Base-by-base conservation (phyloP, 2,797 vertebrate genomes). In the Percopsis omiscomaycus region DNA sequence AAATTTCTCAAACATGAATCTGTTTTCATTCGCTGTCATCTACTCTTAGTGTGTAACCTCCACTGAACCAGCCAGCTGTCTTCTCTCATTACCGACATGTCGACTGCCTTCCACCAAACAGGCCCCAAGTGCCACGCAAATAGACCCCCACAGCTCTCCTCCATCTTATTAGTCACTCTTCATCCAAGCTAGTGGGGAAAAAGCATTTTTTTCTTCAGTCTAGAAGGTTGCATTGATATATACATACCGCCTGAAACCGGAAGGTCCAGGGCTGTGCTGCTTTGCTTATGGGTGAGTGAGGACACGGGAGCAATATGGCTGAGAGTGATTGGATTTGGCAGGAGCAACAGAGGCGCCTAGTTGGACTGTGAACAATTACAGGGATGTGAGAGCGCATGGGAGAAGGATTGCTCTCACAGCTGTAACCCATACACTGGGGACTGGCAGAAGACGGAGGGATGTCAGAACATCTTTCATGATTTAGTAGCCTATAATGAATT, bases 11-110 rank as follows among this genome's bases (percentile, higher is more conserved):
- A 12, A n/a, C 47, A 5, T 6, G 5, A 48, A n/a, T 13, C 47
- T 76, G 68, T 76, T 81, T 86, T 75, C 75, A 60, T 66, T 75
- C 30, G 1, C 73, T 82, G 80, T 85, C 86, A 84, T 86, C 78
- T 75, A 74, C 59, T 55, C 74, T 84, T 81, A 80, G 79, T 77
- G 64, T 78, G 84, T 89, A 81, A 87, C 87, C 88, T 85, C 84
- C 59, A 14, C 71, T 88, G 87, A 91, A 89, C 85, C 90, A 80
- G 86, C 83, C 84, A 79, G 80, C 88, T 92, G 91, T 91, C 91
- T 71, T 72, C 55, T 89, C 79, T 85, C 81, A 82, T 92, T 90
- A 90, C 77, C 2, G 4, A 75, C 75, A 51, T 49, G 80, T 84
- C 80, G 47, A 82, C 79, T 66, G 73, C 71, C 74, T 83, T 66